Evolutionary conservation across 2,888 invertebrate species (phyloP), one percentile per base, ranked within the genome.

Genomic region (Macropis europaea): DNA sequence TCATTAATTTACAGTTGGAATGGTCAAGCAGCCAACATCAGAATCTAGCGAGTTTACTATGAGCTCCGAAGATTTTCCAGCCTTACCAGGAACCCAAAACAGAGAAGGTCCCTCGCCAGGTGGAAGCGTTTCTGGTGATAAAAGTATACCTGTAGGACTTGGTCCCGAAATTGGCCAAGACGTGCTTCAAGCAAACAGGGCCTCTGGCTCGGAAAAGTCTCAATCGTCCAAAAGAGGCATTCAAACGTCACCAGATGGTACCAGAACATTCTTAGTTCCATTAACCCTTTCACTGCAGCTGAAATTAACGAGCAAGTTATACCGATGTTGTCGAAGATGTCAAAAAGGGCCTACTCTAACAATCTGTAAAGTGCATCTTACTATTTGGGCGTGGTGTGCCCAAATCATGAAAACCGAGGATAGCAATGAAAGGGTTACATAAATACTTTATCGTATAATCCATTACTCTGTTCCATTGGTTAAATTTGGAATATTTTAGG

Each of bases 51-150:
- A 97, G 92, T 97, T 97, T 92, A 96, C 97, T 88, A 99, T 99
- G 95, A 98, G 98, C 87, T 97, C 96, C 85, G 99, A 99, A 92
- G 99, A 99, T 92, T 99, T 99, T 91, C 99, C 99, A 84, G 99
- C 99, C 90, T 92, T 99, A 89, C 99, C 99, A 80, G 99, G 99
- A 86, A 97, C 97, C 81, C 95, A 95, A 84, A 93, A 92, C 84
- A 92, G 93, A 83, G 94, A 94, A 82, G 94, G 93, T 63, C 92
- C 93, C 15, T 93, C 94, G 82, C 94, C 95, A 15, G 94, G 94
- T 86, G 90, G 91, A 71, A 91, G 89, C 73, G 87, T 90, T 28
- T 88, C 90, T 50, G 90, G 90, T 57, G 91, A 90, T 73, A 91
- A 91, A 81, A 90, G 87, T 76, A 83, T 89, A 73, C 86, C 90